Evolutionary conservation across 2,888 invertebrate species (phyloP), one percentile per base, ranked within the genome.

Genomic region (Phymatocera aterrima): DNA sequence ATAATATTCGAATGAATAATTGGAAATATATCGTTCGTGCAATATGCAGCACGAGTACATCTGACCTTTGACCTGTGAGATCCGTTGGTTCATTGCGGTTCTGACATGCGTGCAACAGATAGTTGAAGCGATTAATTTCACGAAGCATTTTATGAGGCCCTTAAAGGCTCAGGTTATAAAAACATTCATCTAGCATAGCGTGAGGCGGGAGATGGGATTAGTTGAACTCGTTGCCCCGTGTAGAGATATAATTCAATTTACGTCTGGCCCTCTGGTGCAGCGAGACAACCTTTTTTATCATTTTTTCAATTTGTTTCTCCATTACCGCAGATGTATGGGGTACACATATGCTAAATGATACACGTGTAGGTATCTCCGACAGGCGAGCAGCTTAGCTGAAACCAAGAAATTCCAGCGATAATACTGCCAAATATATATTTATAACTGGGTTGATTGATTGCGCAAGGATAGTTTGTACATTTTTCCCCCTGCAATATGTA

Each of bases 141-240:
- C 51, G 31, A 51, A 51, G 48, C 31, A 72, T 72, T 72, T 72
- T 72, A 72, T 72, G 72, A 72, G 72, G 72, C 72, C 72, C 72
- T 72, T 72, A 51, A 72, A 72, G 72, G 72, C 72, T 34, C 51
- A 72, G 72, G 48, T 72, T 72, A 72, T 51, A 72, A 72, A 72
- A 72, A 72, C 72, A 72, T 34, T 72, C 72, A 51, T 51, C 72
- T 51, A 72, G 48, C 34, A 72, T 68, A 72, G 51, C 34, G 72
- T 72, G 28, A 72, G 72, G 72, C 72, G 72, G 51, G 72, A n/a
- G n/a, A 72, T 72, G 72, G 48, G 51, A 72, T 72, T 51, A 72
- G 72, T 72, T 72, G 72, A 72, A 72, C 51, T 72, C 72, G 43
- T 72, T 72, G 72, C 72, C 72, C 72, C 72, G 43, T 72, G 72